Evolutionary conservation across 2,113 vertebrate genomes (phyloP), one percentile per base, ranked within the genome.

Genomic region (Gymnorhina tibicen): DNA sequence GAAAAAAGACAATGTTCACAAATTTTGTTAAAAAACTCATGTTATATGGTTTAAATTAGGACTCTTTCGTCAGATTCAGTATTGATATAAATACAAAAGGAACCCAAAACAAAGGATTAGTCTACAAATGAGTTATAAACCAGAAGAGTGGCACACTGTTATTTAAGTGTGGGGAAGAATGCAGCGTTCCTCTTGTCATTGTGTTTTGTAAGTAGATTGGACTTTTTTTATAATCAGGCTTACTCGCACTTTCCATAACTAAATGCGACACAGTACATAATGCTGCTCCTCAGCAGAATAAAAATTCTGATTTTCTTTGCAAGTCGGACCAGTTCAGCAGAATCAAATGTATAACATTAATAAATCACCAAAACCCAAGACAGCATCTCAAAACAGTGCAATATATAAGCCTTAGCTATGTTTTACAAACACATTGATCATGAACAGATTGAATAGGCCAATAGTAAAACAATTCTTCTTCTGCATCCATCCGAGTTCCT

Each of bases 391-490:
- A 89, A 97, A 83, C 22, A 84, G 59, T 70, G 50, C 33, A 79
- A 93, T 73, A 82, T 30, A 50, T 84, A 95, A 78, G 55, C 32
- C 58, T 85, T 79, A 91, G 46, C 27, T 69, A 39, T 49, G 42
- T 87, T 91, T 96, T 96, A 91, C 90, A 93, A 95, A 94, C 63
- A 83, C 46, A 86, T 87, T 88, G 79, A 95, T 95, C 82, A 83
- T 7, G 4, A 94, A 70, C 39, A 85, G 63, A 93, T 70, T 80
- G 68, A 93, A 73, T 0, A 77, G 39, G 62, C 35, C 37, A 22
- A 83, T 10, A 14, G 46, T 55, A 91, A 88, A 90, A 46, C 35
- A 63, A 87, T 67, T 66, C 60, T 47, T 93, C 74, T 77, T 62
- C 67, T 32, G 5, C 20, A 82, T 69, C 56, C 37, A 78, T 67